Conservation (phyloP, 1,140 invertebrate species). For the Drosophila sp. region DNA sequence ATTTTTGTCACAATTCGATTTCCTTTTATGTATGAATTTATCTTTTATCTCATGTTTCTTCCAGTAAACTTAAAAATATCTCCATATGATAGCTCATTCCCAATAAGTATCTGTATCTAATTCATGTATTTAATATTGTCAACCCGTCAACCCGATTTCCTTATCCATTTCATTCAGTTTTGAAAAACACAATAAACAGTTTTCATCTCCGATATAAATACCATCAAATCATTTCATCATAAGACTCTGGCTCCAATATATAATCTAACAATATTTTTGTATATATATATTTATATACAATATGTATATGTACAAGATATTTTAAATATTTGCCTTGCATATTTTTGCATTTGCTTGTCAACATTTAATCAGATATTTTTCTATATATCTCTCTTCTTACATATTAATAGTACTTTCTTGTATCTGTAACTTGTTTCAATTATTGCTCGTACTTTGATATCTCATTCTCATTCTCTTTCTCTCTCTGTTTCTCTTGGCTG, state of each 20-base stretch:
- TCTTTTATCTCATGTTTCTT: slow-evolving; percentile 26
- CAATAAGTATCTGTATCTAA: slow-evolving; percentile 13
- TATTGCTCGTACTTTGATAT: slow-evolving; percentile 40
- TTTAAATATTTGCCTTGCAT: slow-evolving; percentile 32
- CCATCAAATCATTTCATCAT: slow-evolving; percentile 47
- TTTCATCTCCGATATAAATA: slow-evolving; percentile 26
- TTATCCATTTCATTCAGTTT: slow-evolving; percentile 33
- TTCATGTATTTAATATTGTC: slow-evolving; percentile 26
- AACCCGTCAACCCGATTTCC: slow-evolving; percentile 23
- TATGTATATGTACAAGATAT: slow-evolving; percentile 34
- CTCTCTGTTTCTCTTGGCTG: slow-evolving; percentile 44
- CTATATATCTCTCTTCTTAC: slow-evolving; percentile 34
- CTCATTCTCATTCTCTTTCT: slow-evolving; percentile 38
- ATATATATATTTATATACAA: slow-evolving; percentile 42
- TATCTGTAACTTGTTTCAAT: slow-evolving; percentile 54
- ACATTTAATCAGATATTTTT: slow-evolving; percentile 39
- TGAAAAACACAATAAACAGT: slow-evolving; percentile 27
- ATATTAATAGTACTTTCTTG: slow-evolving; percentile 30
- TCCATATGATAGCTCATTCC: slow-evolving; percentile 25
- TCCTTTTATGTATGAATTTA: slow-evolving; percentile 20
- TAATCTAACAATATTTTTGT: slow-evolving; percentile 31
- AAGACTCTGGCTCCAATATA: slow-evolving; percentile 37
- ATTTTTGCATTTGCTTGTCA: slow-evolving; percentile 72
- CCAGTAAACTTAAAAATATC: slow-evolving; percentile 57
- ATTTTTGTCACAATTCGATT: slow-evolving; percentile 40